phyloP scores from a whole-genome alignment of 2,113 vertebrate species.

The Leptocoma aspasia region DNA sequence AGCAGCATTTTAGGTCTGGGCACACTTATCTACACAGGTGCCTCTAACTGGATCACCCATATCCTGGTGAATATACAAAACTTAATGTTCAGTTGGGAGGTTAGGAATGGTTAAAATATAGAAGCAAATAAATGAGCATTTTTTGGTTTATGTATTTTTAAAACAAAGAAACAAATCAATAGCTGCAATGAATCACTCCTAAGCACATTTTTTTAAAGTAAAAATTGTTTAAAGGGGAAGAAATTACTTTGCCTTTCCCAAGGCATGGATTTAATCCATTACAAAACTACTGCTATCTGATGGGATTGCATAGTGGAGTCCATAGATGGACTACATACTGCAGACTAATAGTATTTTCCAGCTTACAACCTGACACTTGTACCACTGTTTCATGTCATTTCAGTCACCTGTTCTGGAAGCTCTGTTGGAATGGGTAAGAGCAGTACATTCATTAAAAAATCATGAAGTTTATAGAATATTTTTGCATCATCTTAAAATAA shows the following conservation, averaged over 20 bases:
- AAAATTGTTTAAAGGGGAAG: background rate
- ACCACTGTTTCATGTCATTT: slow-evolving; percentile 41
- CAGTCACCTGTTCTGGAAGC: slow-evolving; percentile 89
- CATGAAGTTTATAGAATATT: background rate
- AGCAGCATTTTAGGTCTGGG: background rate
- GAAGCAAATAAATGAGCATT: background rate
- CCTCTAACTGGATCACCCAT: background rate
- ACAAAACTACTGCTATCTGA: background rate
- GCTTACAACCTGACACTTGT: background rate
- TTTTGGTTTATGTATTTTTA: background rate
- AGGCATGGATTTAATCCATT: background rate
- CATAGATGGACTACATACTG: background rate
- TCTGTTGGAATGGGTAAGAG: slow-evolving; percentile 85
- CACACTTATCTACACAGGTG: background rate
- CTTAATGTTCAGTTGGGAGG: background rate
- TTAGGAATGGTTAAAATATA: background rate
- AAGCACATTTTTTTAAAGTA: background rate
- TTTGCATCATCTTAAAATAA: background rate
- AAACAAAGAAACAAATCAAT: background rate
- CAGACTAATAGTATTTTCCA: background rate
- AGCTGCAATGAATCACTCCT: background rate
- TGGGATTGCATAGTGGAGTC: background rate
- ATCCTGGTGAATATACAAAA: background rate
- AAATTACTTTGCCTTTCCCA: background rate
- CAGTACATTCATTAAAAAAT: background rate